Evolutionary conservation across 2,113 vertebrate species (phyloP).

Genomic region (Dromaius novaehollandiae): DNA sequence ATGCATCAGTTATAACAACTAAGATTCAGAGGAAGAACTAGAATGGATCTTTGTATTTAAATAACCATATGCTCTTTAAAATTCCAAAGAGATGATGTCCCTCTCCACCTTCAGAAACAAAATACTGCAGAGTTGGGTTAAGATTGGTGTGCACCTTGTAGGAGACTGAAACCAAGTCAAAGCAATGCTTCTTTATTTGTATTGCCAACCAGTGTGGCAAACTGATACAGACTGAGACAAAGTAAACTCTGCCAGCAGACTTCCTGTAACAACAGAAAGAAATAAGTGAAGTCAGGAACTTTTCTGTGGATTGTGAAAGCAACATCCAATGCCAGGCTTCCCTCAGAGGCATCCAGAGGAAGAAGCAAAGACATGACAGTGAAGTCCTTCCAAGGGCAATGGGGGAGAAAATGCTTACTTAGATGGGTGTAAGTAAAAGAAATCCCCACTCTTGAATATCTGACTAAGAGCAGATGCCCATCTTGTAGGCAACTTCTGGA

Average conservation of each 20-base stretch:
- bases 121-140: not conserved
- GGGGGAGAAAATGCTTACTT: not conserved
- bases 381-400: not conserved
- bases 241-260: not conserved
- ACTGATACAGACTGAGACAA: not conserved
- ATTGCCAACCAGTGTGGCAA: not conserved
- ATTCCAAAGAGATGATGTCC: not conserved
- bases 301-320: not conserved
- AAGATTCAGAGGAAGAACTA: not conserved
- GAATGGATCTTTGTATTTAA: not conserved
- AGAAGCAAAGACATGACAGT: not conserved
- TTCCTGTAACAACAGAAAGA: not conserved
- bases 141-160: not conserved
- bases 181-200: not conserved
- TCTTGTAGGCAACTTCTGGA: not conserved
- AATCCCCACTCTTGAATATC: not conserved
- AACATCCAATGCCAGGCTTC: not conserved
- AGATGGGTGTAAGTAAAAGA: not conserved
- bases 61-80: not conserved
- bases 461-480: not conserved
- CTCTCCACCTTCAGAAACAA: not conserved
- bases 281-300: not conserved
- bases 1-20: not conserved
- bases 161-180: not conserved
- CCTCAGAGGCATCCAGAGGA: not conserved